Evolutionary conservation across 2,797 vertebrate genomes (phyloP).

Genomic region (Valencia hispanica): DNA sequence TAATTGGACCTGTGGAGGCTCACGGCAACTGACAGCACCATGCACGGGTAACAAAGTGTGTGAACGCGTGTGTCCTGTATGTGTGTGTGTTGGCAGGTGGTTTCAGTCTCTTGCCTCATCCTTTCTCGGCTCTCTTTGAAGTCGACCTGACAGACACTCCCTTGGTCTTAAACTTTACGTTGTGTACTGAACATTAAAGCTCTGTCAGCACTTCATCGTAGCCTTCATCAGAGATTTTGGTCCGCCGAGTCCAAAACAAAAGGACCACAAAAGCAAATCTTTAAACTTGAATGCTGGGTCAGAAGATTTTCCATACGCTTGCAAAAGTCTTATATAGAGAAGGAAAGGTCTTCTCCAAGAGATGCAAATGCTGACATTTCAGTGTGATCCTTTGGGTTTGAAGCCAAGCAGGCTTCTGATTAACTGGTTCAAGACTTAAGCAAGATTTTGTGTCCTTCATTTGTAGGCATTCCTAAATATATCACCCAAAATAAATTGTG

Average conservation of each 20-base stretch:
- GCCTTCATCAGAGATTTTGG: constrained; percentile 11
- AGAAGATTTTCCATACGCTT: background rate
- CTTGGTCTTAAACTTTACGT: constrained; percentile 44
- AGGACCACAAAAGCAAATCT: background rate
- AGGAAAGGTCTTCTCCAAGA: background rate
- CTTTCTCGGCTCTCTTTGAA: constrained; percentile 58
- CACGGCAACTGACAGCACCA: constrained; percentile 48
- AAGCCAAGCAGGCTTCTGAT: background rate
- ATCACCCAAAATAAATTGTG: no score
- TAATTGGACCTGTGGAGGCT: constrained; percentile 70
- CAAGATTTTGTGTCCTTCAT: background rate
- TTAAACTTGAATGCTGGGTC: background rate
- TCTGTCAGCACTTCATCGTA: background rate
- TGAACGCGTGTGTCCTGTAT: background rate
- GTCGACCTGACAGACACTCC: constrained; percentile 47
- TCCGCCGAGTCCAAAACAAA: constrained; percentile 10
- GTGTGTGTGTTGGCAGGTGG: constrained; percentile 38
- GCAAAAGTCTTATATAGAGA: background rate
- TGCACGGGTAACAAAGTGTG: constrained; percentile 10
- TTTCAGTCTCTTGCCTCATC: constrained; percentile 76
- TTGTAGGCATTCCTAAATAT: background rate
- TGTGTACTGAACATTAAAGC: constrained; percentile 25
- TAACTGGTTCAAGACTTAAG: background rate
- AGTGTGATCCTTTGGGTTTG: background rate
- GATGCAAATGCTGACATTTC: background rate